Percentiles rank a stretch among this genome's conserved stretches.
Evolutionary conservation across 2,113 vertebrate species (phyloP).

Genomic region (Pleuronectes platessa): DNA sequence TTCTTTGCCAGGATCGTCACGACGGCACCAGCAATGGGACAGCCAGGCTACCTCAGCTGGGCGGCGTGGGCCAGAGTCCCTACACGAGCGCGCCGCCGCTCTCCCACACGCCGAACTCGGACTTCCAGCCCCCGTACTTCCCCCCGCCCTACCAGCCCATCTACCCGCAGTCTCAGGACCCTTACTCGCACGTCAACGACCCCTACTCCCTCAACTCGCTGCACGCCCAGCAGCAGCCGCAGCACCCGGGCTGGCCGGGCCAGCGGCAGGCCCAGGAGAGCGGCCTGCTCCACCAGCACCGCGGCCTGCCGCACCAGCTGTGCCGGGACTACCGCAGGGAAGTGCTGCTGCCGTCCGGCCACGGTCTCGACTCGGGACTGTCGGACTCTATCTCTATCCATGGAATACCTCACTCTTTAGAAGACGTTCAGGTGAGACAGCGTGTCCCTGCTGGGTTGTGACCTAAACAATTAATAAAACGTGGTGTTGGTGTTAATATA

Average conservation of each 20-base stretch:
- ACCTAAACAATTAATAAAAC: background rate
- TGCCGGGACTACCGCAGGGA: slow-evolving; percentile 98
- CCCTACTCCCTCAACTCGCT: slow-evolving; percentile 97
- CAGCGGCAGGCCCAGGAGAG: slow-evolving; percentile 96
- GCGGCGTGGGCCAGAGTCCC: slow-evolving; percentile 95
- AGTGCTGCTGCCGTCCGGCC: slow-evolving; percentile 93
- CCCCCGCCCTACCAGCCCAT: slow-evolving; percentile 97
- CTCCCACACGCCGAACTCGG: slow-evolving; percentile 95
- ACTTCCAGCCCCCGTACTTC: slow-evolving; percentile 96
- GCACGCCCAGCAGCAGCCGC: slow-evolving; percentile 94
- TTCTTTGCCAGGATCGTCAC: slow-evolving; percentile 88
- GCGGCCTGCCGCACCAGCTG: slow-evolving; percentile 94
- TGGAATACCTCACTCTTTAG: slow-evolving; percentile 97
- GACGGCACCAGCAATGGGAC: slow-evolving; percentile 97
- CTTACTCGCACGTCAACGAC: slow-evolving; percentile 99
- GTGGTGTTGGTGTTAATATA: background rate
- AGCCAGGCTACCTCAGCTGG: slow-evolving; percentile 95
- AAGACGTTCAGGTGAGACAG: slow-evolving; percentile 94
- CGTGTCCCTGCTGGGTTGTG: background rate
- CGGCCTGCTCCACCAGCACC: slow-evolving; percentile 94
- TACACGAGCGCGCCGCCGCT: slow-evolving; percentile 96
- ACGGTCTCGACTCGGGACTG: slow-evolving; percentile 93
- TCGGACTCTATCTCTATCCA: slow-evolving; percentile 94
- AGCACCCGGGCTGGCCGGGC: slow-evolving; percentile 97
- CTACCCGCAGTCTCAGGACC: slow-evolving; percentile 98